Evolutionary conservation across 2,113 vertebrate species (phyloP).

Genomic region (Albula glossodonta): DNA sequence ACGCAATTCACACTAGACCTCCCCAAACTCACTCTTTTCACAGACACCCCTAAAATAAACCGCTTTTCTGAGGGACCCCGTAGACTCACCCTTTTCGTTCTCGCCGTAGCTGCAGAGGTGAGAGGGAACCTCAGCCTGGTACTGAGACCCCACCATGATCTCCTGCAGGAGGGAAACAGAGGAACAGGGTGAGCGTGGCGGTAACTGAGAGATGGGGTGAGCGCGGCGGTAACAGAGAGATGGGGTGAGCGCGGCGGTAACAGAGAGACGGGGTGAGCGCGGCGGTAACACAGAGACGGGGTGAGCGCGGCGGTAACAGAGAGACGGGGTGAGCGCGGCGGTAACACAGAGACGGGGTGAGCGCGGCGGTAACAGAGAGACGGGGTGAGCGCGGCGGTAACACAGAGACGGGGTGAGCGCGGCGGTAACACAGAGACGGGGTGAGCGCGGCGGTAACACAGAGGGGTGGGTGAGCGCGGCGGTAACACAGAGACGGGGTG

Average conservation of each 20-base stretch:
- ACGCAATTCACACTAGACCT: too few relatives aligned
- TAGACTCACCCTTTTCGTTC: constrained; percentile 75
- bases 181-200: not conserved
- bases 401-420: not conserved
- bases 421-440: not conserved
- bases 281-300: not conserved
- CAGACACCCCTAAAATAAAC: too few relatives aligned
- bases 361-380: not conserved
- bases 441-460: not conserved
- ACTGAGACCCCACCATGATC: constrained; percentile 95
- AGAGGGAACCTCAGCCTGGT: constrained; percentile 92
- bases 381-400: not conserved
- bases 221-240: not conserved
- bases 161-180: constrained; percentile 69
- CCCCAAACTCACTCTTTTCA: too few relatives aligned
- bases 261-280: not conserved
- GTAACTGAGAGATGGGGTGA: not conserved
- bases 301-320: not conserved
- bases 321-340: not conserved
- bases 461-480: not conserved
- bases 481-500: not conserved
- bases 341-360: not conserved
- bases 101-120: constrained; percentile 77
- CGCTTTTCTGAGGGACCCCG: not conserved
- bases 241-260: not conserved